Conservation (phyloP, 2,888 invertebrate genomes). For the Automeris io region DNA sequence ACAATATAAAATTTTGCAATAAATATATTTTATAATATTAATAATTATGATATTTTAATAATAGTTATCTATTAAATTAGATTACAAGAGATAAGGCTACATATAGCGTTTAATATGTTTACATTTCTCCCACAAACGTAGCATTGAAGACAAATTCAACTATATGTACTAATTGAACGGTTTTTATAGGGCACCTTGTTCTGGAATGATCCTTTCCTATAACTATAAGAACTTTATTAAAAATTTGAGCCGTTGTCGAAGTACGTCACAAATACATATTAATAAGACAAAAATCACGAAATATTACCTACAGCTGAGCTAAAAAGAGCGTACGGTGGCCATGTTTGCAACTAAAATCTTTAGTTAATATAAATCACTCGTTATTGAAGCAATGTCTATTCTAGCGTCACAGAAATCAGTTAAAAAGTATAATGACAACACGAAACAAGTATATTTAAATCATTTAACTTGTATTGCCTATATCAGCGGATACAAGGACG, state of each 20-base stretch:
- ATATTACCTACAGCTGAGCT: too few relatives aligned
- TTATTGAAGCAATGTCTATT: too few relatives aligned
- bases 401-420: too few relatives aligned
- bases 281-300: too few relatives aligned
- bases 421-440: too few relatives aligned
- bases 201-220: background rate
- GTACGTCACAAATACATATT: background rate
- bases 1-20: constrained; percentile 39
- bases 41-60: constrained; percentile 56
- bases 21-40: constrained; percentile 68
- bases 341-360: too few relatives aligned
- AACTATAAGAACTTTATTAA: background rate
- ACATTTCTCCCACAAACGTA: constrained; percentile 52
- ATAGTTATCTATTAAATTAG: constrained; percentile 45
- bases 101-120: constrained; percentile 49
- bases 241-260: background rate
- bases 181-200: constrained; percentile 1
- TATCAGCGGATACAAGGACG: too few relatives aligned
- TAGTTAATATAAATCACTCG: too few relatives aligned
- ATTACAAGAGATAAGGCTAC: constrained; percentile 69
- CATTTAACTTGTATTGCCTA: too few relatives aligned
- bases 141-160: constrained; percentile 21
- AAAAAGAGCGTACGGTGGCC: too few relatives aligned
- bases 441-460: too few relatives aligned
- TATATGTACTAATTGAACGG: constrained; percentile 1